A percentile compares a stretch with the other conserved stretches of the same genome.
Evolutionary conservation across 2,888 invertebrate species (phyloP).

Genomic region (Tortrix viridana): DNA sequence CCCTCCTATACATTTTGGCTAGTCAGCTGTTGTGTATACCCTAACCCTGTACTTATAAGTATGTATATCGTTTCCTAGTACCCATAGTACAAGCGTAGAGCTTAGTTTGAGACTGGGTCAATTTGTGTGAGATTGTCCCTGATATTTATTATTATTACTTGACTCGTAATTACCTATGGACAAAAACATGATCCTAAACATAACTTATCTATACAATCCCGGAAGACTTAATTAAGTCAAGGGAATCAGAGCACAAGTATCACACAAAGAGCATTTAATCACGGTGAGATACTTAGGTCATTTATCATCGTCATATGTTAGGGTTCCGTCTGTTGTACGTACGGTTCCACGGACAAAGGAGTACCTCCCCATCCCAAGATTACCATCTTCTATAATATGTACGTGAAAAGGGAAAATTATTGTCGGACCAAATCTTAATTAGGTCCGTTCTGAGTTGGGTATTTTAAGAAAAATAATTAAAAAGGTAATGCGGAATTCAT

Average conservation of each 20-base stretch:
- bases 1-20: too few species aligned
- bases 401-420: conserved; percentile 51
- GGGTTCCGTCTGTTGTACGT: conserved; percentile 44
- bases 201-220: background rate
- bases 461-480: conserved; percentile 26
- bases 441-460: conserved; percentile 44
- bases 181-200: too few species aligned
- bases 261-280: conserved; percentile 44
- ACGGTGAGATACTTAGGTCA: conserved; percentile 49
- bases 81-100: too few species aligned
- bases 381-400: conserved; percentile 62
- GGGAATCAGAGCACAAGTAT: conserved; percentile 17
- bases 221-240: conserved; percentile 21
- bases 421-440: conserved; percentile 59
- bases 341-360: conserved; percentile 55
- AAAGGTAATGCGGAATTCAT: background rate
- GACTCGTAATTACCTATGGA: too few species aligned
- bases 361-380: conserved; percentile 52
- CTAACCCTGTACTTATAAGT: too few species aligned
- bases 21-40: too few species aligned
- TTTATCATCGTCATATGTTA: conserved; percentile 50
- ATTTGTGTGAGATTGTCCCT: too few species aligned
- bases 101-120: too few species aligned
- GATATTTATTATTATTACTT: too few species aligned
- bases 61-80: too few species aligned